Conservation (phyloP, 2,888 invertebrate genomes). For the Drosophila anomalipes region DNA sequence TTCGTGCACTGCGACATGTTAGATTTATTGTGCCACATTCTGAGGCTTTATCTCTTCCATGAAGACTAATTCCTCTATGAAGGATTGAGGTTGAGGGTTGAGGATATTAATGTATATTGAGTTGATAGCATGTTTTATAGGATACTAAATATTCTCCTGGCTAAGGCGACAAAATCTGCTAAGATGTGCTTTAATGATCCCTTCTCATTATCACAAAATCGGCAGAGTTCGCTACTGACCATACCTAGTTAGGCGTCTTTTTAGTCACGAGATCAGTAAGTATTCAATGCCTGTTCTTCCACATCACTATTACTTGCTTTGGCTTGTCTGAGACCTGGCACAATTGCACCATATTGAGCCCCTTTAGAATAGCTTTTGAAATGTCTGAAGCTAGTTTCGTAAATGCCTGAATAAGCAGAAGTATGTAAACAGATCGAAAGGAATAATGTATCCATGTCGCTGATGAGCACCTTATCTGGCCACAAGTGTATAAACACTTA, state of each 20-base stretch:
- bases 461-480: conserved; percentile 46
- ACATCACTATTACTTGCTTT: background rate
- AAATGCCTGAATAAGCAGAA: conserved; percentile 15
- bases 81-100: background rate
- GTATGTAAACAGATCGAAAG: conserved; percentile 26
- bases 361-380: conserved; percentile 11
- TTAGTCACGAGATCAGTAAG: background rate
- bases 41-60: background rate
- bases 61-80: background rate
- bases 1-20: background rate
- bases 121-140: background rate
- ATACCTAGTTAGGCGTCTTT: background rate
- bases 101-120: background rate
- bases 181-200: background rate
- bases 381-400: conserved; percentile 11
- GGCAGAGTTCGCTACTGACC: background rate
- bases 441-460: conserved; percentile 19
- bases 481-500: conserved; percentile 46
- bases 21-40: background rate
- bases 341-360: background rate
- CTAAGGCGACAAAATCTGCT: background rate
- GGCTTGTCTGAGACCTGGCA: background rate
- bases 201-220: background rate
- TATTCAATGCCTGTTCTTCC: background rate
- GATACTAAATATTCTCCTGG: background rate